A percentile compares a stretch with the other conserved stretches of the same genome.
Evolutionary conservation across 2,888 invertebrate genomes (phyloP).

Genomic region (Caenorhabditis japonica): DNA sequence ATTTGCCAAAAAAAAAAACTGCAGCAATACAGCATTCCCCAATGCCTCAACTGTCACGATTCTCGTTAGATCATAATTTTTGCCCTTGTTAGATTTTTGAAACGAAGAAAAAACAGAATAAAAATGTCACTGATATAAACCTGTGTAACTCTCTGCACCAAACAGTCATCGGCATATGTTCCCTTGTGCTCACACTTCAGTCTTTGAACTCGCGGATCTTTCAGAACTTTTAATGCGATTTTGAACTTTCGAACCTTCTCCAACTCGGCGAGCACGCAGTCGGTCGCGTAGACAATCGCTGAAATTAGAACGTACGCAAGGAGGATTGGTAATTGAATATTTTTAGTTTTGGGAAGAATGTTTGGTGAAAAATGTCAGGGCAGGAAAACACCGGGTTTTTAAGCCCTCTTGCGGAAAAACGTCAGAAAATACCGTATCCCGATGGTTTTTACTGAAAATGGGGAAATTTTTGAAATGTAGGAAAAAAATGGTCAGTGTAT

Average conservation of each 20-base stretch:
- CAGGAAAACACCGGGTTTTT: too few relatives aligned
- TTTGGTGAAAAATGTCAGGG: too few relatives aligned
- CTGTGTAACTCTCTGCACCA: conserved; percentile 92
- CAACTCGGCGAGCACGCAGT: conserved; percentile 96
- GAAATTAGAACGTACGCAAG: conserved; percentile 58
- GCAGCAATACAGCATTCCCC: conserved; percentile 41
- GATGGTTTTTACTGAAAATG: too few relatives aligned
- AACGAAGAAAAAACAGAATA: too few relatives aligned
- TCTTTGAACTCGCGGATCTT: conserved; percentile 93
- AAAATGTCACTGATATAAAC: too few relatives aligned
- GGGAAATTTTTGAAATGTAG: too few relatives aligned
- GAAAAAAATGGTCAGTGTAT: too few relatives aligned
- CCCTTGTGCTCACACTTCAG: conserved; percentile 95
- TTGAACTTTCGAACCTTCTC: conserved; percentile 95
- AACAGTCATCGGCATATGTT: conserved; percentile 98
- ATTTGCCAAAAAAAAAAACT: conserved; percentile 28
- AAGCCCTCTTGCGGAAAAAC: too few relatives aligned
- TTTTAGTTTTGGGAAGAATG: background rate
- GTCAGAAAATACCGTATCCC: too few relatives aligned
- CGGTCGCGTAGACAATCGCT: conserved; percentile 96
- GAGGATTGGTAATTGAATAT: too few relatives aligned
- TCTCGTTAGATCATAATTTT: conserved; percentile 20
- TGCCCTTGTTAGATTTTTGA: conserved; percentile 26
- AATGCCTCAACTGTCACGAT: conserved; percentile 23
- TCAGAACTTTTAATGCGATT: conserved; percentile 87